Conservation (phyloP, 2,797 vertebrate genomes). For the Avahi laniger region DNA sequence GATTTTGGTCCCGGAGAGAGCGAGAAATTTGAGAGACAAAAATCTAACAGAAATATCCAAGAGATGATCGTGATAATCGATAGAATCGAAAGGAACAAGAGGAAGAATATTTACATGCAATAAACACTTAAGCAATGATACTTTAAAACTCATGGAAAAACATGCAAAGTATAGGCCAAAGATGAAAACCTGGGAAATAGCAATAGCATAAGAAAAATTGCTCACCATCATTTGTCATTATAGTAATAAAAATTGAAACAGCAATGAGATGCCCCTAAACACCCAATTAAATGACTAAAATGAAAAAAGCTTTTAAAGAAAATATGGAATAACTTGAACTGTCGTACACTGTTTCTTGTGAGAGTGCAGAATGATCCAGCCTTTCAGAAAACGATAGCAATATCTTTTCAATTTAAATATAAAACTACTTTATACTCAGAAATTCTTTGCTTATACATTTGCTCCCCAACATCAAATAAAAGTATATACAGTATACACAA, state of each 20-base stretch:
- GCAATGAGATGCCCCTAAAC: background rate
- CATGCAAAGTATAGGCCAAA: background rate
- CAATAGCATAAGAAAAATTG: background rate
- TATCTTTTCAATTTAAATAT: background rate
- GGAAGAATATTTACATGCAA: background rate
- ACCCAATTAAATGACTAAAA: background rate
- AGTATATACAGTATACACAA: background rate
- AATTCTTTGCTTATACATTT: background rate
- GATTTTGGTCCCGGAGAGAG: background rate
- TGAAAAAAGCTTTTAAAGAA: background rate
- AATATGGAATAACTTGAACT: background rate
- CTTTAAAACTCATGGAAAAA: background rate
- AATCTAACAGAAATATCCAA: background rate
- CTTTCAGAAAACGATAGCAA: background rate
- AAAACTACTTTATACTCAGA: background rate
- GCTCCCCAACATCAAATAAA: background rate
- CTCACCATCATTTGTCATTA: background rate
- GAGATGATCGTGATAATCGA: background rate
- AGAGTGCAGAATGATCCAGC: background rate
- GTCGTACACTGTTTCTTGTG: background rate
- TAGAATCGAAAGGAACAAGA: background rate
- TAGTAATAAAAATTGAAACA: background rate
- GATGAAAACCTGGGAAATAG: background rate
- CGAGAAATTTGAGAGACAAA: background rate
- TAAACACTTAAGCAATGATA: background rate